Evolutionary conservation across 2,113 vertebrate genomes (phyloP).

Genomic region (Zapus hudsonius): DNA sequence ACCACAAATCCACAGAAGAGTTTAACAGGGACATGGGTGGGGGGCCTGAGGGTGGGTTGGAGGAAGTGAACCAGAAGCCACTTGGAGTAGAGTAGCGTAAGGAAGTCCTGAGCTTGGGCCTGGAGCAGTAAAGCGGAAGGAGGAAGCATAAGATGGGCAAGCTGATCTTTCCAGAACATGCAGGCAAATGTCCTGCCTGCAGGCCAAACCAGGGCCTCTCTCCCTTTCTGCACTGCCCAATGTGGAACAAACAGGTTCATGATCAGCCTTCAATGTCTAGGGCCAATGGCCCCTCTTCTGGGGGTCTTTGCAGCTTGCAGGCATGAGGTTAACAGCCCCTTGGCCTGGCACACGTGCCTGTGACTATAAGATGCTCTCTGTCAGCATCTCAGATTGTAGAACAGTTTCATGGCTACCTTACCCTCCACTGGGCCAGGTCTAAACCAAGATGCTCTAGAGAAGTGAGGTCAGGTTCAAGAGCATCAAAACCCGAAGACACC

Average conservation of each 20-base stretch:
- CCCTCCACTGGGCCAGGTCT: too few relatives aligned
- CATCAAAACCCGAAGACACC: not conserved
- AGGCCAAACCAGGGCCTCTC: not conserved
- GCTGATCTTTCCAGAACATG: not conserved
- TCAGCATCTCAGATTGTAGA: not conserved
- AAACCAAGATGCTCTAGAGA: accelerated
- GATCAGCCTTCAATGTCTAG: not conserved
- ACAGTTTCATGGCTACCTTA: not conserved
- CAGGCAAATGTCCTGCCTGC: not conserved
- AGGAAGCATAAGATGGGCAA: accelerated
- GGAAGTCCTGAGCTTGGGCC: not conserved
- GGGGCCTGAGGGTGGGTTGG: not conserved
- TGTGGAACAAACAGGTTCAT: accelerated
- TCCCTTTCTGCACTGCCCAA: accelerated
- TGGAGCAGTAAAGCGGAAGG: accelerated
- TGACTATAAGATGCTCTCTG: accelerated
- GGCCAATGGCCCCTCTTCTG: not conserved
- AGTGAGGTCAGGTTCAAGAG: not conserved
- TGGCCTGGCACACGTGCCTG: accelerated
- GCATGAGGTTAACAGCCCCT: too few relatives aligned
- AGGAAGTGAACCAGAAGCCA: not conserved
- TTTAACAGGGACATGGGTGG: accelerated
- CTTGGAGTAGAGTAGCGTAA: accelerated
- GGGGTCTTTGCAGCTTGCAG: not conserved
- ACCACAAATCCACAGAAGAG: accelerated